phyloP scores from a whole-genome alignment of 2,113 vertebrate species.

The Gadus chalcogrammus region DNA sequence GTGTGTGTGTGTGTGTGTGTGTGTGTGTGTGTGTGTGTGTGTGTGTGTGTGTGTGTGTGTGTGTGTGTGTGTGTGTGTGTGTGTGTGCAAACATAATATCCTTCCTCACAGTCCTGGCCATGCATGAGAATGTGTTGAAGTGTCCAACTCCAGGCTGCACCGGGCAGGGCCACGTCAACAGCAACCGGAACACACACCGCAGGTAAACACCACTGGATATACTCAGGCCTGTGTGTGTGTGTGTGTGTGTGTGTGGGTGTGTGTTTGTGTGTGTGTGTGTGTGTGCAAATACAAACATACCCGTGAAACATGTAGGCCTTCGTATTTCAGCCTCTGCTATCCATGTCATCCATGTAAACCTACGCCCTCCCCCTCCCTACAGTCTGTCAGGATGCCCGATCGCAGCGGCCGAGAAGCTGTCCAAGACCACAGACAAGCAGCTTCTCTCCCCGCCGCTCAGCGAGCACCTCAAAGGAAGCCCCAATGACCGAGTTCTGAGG shows the following conservation, averaged over 20 bases:
- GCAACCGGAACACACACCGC: conserved; percentile 98
- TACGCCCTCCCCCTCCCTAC: conserved; percentile 34
- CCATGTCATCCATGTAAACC: background rate
- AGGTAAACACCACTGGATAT: conserved; percentile 73
- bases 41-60: conserved; percentile 9
- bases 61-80: conserved; percentile 5
- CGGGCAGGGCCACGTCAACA: conserved; percentile 98
- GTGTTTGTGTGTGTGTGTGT: background rate
- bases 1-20: conserved; percentile 11
- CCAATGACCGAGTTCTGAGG: conserved; percentile 92
- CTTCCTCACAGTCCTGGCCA: conserved; percentile 85
- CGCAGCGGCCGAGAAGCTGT: conserved; percentile 95
- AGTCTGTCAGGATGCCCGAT: conserved; percentile 98
- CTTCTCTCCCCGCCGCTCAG: conserved; percentile 74
- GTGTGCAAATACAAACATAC: background rate
- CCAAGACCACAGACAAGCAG: conserved; percentile 93
- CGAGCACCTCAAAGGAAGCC: conserved; percentile 85
- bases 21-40: conserved; percentile 12
- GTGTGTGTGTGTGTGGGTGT: background rate
- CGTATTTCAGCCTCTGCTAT: conserved; percentile 8
- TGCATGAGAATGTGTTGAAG: conserved; percentile 99
- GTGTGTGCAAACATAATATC: conserved; percentile 3
- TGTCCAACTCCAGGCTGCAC: conserved; percentile 98
- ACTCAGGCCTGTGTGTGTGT: background rate
- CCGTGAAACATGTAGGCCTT: background rate